Conservation (phyloP, 2,888 invertebrate species). For the Ctena decussata region DNA sequence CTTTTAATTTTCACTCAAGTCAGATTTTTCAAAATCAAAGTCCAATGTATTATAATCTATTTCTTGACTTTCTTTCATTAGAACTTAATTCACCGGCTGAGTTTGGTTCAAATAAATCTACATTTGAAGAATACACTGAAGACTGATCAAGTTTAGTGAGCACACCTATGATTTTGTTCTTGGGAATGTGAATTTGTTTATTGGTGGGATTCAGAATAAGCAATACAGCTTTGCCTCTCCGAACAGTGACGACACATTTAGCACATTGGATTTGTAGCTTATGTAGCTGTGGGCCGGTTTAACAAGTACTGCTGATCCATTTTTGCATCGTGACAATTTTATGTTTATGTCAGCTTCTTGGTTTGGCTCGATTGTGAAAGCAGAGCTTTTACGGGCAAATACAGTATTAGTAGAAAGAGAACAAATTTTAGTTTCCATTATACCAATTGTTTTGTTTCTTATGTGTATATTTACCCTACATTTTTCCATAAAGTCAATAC, state of each 20-base stretch:
- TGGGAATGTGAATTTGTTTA: slow-evolving; percentile 14
- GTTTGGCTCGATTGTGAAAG: background rate
- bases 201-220: slow-evolving; percentile 32
- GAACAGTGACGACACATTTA: slow-evolving; percentile 36
- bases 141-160: background rate
- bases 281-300: slow-evolving; percentile 14
- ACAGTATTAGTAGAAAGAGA: background rate
- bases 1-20: slow-evolving; percentile 20
- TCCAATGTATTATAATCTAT: background rate
- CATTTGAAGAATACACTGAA: too few species aligned
- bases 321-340: background rate
- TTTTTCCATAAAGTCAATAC: slow-evolving; percentile 44
- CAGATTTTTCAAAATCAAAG: slow-evolving; percentile 11
- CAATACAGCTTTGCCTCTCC: slow-evolving; percentile 27
- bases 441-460: slow-evolving; percentile 15
- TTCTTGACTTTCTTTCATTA: background rate
- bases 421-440: slow-evolving; percentile 12
- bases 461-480: slow-evolving; percentile 37
- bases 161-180: slow-evolving; percentile 30
- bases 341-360: too few species aligned
- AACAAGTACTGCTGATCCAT: slow-evolving; percentile 11
- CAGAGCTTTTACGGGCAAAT: slow-evolving; percentile 5
- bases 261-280: slow-evolving; percentile 31
- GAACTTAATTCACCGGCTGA: too few species aligned
- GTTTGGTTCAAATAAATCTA: too few species aligned